Percentiles rank a stretch among this genome's conserved stretches.
Conservation (phyloP, 2,888 invertebrate species). For the Mayetiola destructor region DNA sequence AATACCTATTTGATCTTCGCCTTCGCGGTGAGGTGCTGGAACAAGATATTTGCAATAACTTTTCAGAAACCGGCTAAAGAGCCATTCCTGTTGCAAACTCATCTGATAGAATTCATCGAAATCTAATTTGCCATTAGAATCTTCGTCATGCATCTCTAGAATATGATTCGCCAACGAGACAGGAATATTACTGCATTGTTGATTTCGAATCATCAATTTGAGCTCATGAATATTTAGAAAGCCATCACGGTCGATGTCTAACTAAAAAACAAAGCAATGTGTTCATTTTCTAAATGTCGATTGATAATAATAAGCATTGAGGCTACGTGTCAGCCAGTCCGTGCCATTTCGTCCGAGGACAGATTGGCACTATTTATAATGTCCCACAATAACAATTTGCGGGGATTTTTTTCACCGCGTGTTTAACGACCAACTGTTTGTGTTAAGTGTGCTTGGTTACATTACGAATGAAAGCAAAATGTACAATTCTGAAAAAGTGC, state of each 20-base stretch:
- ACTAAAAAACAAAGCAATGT: conserved; percentile 37
- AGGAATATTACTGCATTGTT: conserved; percentile 46
- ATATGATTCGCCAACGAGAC: conserved; percentile 51
- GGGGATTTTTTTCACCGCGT: neutral
- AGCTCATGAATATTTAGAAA: conserved; percentile 52
- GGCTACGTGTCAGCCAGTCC: neutral
- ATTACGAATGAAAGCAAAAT: neutral
- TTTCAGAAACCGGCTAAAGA: conserved; percentile 29
- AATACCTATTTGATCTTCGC: conserved; percentile 32
- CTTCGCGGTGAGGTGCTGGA: conserved; percentile 30
- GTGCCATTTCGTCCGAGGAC: neutral
- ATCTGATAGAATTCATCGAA: conserved; percentile 54
- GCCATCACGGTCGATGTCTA: conserved; percentile 57
- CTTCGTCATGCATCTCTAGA: conserved; percentile 47
- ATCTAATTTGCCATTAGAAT: conserved; percentile 44
- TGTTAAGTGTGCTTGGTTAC: neutral
- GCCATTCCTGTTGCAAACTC: conserved; percentile 39
- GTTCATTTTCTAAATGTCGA: neutral
- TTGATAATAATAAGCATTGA: too few relatives aligned
- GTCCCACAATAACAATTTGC: neutral
- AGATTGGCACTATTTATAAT: too few relatives aligned
- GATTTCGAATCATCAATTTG: conserved; percentile 28
- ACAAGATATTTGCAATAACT: conserved; percentile 31
- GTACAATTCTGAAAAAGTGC: too few relatives aligned
- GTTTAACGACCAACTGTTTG: neutral